Evolutionary conservation across 2,113 vertebrate species (phyloP), one percentile per base, ranked within the genome.

Genomic region (Melanocharis versteri): DNA sequence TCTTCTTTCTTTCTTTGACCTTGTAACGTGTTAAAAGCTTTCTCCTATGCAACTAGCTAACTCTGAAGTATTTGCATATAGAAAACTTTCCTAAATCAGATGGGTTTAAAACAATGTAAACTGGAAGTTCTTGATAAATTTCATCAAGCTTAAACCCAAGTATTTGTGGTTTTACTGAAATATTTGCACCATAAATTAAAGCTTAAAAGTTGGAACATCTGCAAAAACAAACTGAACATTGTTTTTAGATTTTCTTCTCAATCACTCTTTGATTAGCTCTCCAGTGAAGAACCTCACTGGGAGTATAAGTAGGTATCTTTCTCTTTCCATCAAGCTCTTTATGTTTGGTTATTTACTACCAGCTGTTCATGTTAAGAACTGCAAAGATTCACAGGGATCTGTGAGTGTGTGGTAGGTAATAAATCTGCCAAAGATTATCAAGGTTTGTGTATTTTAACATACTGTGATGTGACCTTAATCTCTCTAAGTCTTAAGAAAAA

Each of bases 391-490:
- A 64, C 60, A 78, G n/a, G 70, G 45, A 84, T 60, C 58, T 97
- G 61, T 82, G 48, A 90, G 65, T 96, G 80, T 96, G 61, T 66
- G 87, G 68, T 96, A 97, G 94, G 92, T 89, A 94, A 86, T 93
- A 96, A 96, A 92, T 96, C 95, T 96, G 72, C 80, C 91, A 95
- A 96, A 96, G 76, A 95, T 97, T 93, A 95, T 91, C 10, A 60
- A 94, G 42, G 35, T 93, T 96, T 97, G 94, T 96, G 83, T 83
- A 92, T 96, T 96, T 96, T 97, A 96, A 81, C 87, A 92, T 95
- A 87, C 78, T 94, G 58, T 79, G 85, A 97, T 92, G 40, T 96
- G 89, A 94, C 82, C 87, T 95, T 96, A 96, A 96, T 97, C 90
- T 96, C 72, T 48, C 48, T 82, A 94, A 96, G 86, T 90, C 76